phyloP scores from a whole-genome alignment of 35 echinoderm and acorn worm genomes.

The Ptychodera flava region DNA sequence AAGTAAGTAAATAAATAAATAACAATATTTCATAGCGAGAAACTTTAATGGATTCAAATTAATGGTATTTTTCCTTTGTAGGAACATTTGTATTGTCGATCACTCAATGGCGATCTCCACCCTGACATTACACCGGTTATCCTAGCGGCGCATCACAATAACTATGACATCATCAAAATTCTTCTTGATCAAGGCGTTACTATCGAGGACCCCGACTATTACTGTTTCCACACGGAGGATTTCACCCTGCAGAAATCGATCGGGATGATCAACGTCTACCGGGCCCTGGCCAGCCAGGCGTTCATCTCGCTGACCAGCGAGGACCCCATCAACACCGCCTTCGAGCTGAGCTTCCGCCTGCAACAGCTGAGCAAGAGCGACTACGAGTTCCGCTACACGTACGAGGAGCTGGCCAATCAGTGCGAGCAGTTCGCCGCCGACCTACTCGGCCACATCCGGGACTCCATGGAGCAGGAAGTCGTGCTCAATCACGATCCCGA shows the following conservation, averaged over 20 bases:
- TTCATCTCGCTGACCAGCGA: conserved; percentile 85
- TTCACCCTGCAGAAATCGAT: conserved; percentile 91
- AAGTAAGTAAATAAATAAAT: too few relatives aligned
- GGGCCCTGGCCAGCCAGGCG: conserved; percentile 69
- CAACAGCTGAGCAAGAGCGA: conserved; percentile 69
- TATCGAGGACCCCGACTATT: conserved; percentile 70
- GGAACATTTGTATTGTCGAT: conserved; percentile 83
- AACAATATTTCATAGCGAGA: too few relatives aligned
- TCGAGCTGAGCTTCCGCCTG: conserved; percentile 89
- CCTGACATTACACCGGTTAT: conserved; percentile 90
- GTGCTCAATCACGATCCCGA: conserved; percentile 93
- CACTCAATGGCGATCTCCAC: conserved; percentile 93
- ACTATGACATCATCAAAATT: conserved; percentile 88
- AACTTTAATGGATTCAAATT: too few relatives aligned
- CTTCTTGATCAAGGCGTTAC: conserved; percentile 80
- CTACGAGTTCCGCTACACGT: conserved; percentile 94
- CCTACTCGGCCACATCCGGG: conserved; percentile 84
- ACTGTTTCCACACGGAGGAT: conserved; percentile 54
- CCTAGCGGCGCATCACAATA: conserved; percentile 90
- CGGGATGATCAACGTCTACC: conserved; percentile 93
- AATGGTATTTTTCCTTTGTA: conserved; percentile 20
- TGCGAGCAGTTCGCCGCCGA: conserved; percentile 93
- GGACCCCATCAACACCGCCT: conserved; percentile 91
- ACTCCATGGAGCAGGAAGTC: conserved; percentile 73
- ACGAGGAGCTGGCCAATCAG: conserved; percentile 77